These are phyloP conservation scores for Myodes glareolus DNA, from an alignment of 2,113 vertebrate genomes.

Conservation along the genomic window DNA sequence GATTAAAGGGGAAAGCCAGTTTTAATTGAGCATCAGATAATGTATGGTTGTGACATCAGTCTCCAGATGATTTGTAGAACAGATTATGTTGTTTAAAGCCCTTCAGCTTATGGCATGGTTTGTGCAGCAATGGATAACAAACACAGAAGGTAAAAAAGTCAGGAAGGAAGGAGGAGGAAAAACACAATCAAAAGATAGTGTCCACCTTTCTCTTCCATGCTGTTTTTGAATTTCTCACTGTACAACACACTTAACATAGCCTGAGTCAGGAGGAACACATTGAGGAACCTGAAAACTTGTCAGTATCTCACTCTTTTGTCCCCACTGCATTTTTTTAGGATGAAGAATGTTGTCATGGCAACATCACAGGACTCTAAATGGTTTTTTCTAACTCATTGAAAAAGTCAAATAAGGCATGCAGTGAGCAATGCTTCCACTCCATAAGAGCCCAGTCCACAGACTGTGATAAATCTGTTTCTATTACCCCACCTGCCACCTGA, in stretches of 20 bases:
- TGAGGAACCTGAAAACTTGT: not conserved
- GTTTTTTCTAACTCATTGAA: constrained; percentile 63
- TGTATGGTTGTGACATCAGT: not conserved
- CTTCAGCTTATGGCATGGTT: not conserved
- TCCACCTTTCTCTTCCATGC: not conserved
- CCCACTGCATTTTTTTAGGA: not conserved
- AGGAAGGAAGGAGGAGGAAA: not conserved
- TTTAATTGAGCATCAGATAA: not conserved
- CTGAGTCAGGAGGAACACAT: not conserved
- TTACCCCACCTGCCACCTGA: constrained; percentile 25
- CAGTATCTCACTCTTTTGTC: not conserved
- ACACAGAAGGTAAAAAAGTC: not conserved
- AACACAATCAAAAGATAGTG: too few species aligned
- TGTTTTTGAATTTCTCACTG: not conserved
- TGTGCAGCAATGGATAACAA: not conserved
- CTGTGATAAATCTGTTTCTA: constrained; percentile 54
- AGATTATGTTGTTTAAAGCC: not conserved
- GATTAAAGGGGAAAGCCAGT: too few species aligned
- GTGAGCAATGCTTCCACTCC: constrained; percentile 27
- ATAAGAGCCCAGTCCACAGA: not conserved
- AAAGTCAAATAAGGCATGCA: constrained; percentile 49
- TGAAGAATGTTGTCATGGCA: constrained; percentile 60
- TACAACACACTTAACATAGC: not conserved
- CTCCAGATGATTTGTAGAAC: not conserved
- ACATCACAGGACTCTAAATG: constrained; percentile 54